phyloP scores from a whole-genome alignment of 2,113 vertebrate species.

The Lonchura striata region DNA sequence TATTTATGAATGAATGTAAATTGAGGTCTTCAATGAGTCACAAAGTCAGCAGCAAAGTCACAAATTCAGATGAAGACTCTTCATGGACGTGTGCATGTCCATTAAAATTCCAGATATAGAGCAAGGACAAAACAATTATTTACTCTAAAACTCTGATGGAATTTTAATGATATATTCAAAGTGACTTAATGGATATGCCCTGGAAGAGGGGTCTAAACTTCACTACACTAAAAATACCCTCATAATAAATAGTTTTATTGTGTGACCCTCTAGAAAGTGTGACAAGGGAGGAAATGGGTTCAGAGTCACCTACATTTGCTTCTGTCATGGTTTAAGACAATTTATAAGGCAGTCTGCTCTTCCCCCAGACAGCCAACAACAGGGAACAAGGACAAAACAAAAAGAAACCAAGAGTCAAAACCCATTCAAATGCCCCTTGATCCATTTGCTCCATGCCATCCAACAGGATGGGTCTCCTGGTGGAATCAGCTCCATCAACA shows the following conservation, averaged over 20 bases:
- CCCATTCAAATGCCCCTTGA: not conserved
- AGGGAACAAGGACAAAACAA: not conserved
- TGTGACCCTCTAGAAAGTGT: not conserved
- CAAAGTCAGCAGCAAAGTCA: not conserved
- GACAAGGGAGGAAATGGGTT: not conserved
- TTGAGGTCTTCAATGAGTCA: not conserved
- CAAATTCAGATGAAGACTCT: not conserved
- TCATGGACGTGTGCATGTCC: not conserved
- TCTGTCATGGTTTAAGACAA: not conserved
- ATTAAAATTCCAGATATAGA: not conserved
- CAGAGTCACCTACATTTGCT: not conserved
- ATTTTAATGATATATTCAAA: not conserved
- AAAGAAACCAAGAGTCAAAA: not conserved
- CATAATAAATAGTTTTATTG: not conserved
- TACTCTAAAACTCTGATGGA: not conserved
- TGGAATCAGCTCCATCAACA: not conserved
- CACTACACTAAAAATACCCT: not conserved
- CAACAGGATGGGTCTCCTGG: fast-evolving
- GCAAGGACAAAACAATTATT: constrained; percentile 18
- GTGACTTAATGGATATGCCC: not conserved
- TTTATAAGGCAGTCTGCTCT: not conserved
- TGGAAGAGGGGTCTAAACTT: not conserved
- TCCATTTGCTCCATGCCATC: fast-evolving
- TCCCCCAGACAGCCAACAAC: not conserved
- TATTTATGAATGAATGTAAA: not conserved